Conservation (phyloP, 92 coral and sea anemone genomes). For the Epizoanthus rinbou region DNA sequence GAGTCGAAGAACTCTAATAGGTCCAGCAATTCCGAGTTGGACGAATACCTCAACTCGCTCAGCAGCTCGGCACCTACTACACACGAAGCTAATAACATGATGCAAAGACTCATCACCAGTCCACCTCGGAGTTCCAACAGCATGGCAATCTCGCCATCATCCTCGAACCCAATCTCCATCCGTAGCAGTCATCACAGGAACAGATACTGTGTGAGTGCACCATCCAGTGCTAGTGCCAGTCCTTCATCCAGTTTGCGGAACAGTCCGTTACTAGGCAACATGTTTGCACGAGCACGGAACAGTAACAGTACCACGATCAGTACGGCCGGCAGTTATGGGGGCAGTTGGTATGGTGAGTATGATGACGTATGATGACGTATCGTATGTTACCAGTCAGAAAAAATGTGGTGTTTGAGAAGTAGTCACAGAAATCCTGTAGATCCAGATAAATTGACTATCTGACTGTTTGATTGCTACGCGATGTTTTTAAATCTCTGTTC, state of each 20-base stretch:
- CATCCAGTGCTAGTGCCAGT: constrained; percentile 93
- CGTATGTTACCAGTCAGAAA: neutral
- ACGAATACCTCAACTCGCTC: constrained; percentile 49
- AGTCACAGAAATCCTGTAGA: too few relatives aligned
- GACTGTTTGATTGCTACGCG: too few relatives aligned
- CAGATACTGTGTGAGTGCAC: constrained; percentile 89
- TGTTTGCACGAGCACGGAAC: constrained; percentile 76
- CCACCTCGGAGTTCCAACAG: constrained; percentile 59
- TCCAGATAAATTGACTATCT: too few relatives aligned
- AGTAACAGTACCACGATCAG: constrained; percentile 72
- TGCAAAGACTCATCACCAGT: constrained; percentile 56
- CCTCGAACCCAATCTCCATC: constrained; percentile 89
- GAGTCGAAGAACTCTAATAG: constrained; percentile 12
- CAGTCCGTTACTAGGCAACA: constrained; percentile 81
- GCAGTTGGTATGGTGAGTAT: constrained; percentile 93
- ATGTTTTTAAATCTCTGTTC: too few relatives aligned
- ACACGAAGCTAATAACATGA: constrained; percentile 60
- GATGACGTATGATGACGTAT: neutral
- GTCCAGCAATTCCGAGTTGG: constrained; percentile 41
- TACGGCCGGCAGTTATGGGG: constrained; percentile 72
- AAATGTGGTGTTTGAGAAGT: too few relatives aligned
- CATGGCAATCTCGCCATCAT: constrained; percentile 78
- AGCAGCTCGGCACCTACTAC: constrained; percentile 81
- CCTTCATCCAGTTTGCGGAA: constrained; percentile 89
- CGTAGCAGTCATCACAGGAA: constrained; percentile 58